Conservation (phyloP, 2,797 vertebrate species). For the Pseudochirops cupreus region DNA sequence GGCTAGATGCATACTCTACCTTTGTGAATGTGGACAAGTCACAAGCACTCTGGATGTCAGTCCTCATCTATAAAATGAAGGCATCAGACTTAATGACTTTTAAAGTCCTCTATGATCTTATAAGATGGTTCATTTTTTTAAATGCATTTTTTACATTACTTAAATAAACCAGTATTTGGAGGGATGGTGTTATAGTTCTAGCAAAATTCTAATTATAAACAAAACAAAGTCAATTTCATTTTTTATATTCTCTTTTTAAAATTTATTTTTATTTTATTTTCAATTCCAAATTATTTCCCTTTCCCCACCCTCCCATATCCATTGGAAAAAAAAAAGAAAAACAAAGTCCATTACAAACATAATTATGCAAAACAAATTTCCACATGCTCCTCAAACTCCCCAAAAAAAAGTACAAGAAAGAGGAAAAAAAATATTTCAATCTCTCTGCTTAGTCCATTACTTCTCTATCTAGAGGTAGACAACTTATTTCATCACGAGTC, state of each 20-base stretch:
- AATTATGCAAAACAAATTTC: too few relatives aligned
- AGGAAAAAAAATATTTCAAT: not conserved
- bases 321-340: not conserved
- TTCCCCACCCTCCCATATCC: not conserved
- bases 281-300: not conserved
- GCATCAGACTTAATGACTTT: not conserved
- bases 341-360: too few relatives aligned
- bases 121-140: not conserved
- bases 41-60: not conserved
- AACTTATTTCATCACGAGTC: not conserved
- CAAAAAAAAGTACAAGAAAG: not conserved
- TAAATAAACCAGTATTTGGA: not conserved
- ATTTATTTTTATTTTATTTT: not conserved
- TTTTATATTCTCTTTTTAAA: not conserved
- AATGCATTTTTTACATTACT: not conserved
- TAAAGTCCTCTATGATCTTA: not conserved
- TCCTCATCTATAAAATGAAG: not conserved
- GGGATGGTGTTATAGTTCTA: not conserved
- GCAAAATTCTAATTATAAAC: not conserved
- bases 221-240: not conserved
- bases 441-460: not conserved
- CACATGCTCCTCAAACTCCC: too few relatives aligned
- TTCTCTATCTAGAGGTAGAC: not conserved
- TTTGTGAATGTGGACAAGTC: not conserved
- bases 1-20: too few relatives aligned